Evolutionary conservation across 23 tunicate genomes (phyloP).

Genomic region (Halocynthia aurantium): DNA sequence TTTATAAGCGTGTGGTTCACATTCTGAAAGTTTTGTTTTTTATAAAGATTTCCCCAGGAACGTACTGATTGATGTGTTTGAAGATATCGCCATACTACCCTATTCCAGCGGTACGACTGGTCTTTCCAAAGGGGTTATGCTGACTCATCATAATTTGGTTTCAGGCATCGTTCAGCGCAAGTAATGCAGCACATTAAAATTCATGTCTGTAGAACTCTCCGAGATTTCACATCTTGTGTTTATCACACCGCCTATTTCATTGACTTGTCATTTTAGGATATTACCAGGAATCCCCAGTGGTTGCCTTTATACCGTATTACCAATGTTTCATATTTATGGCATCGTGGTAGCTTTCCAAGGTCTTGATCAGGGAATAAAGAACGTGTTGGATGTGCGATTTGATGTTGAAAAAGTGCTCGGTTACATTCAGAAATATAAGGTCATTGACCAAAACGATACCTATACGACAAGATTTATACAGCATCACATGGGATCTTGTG

Average conservation of each 20-base stretch:
- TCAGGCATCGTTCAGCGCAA: not conserved
- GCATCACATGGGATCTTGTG: not conserved
- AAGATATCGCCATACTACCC: conserved; percentile 13
- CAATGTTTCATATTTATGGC: conserved; percentile 66
- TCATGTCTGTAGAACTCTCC: too few relatives aligned
- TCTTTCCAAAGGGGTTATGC: conserved; percentile 68
- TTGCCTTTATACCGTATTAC: conserved; percentile 31
- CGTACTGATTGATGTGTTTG: conserved; percentile 8
- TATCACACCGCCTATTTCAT: not conserved
- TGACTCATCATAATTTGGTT: conserved; percentile 44
- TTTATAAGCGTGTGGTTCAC: too few relatives aligned
- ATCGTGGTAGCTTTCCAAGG: conserved; percentile 2
- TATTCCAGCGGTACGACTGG: conserved; percentile 45
- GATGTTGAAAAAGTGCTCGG: conserved; percentile 25
- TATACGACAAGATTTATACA: not conserved
- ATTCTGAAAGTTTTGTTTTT: not conserved
- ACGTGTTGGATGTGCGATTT: conserved; percentile 46
- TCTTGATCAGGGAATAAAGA: conserved; percentile 32
- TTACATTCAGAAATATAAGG: conserved; percentile 44
- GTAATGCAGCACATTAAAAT: not conserved
- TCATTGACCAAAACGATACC: not conserved
- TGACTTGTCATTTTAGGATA: too few relatives aligned
- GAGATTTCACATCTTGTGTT: too few relatives aligned
- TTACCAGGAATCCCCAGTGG: conserved; percentile 17
- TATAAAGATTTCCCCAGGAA: conserved; percentile 14